A percentile compares a stretch with the other conserved stretches of the same genome.
Conservation (phyloP, 2,113 vertebrate species). For the Papio anubis region DNA sequence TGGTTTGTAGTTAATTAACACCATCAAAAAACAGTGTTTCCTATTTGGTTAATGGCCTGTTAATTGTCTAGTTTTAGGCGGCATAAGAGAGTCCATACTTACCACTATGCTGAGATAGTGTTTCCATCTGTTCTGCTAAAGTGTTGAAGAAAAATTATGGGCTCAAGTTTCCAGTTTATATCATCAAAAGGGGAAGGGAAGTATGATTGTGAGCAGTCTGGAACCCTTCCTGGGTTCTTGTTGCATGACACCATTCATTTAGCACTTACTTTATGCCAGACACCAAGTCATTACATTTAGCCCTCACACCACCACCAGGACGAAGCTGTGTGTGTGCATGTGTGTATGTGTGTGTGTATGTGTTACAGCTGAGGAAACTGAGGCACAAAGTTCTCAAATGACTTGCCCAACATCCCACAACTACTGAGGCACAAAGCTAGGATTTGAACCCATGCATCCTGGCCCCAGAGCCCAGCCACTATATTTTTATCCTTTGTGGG, state of each 20-base stretch:
- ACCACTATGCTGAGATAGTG: neutral
- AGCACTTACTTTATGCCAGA: neutral
- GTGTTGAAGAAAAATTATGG: neutral
- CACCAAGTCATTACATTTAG: neutral
- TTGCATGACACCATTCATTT: neutral
- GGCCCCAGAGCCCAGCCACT: neutral
- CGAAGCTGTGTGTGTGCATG: neutral
- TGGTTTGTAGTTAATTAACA: slow-evolving; percentile 24
- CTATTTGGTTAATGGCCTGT: neutral
- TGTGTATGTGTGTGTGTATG: neutral
- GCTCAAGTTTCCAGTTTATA: neutral
- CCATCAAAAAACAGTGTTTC: slow-evolving; percentile 15
- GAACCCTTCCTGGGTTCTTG: neutral
- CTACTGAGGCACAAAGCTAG: neutral
- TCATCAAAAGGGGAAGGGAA: neutral
- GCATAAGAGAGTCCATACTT: neutral
- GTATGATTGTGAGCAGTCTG: neutral
- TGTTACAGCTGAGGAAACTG: neutral
- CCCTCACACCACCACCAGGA: neutral
- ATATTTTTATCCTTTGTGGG: neutral
- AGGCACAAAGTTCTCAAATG: neutral
- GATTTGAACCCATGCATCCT: neutral
- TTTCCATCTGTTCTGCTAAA: neutral
- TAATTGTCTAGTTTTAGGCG: neutral
- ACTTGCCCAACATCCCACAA: neutral